Conservation (phyloP, 2,888 invertebrate genomes). For the Orthosia incerta region DNA sequence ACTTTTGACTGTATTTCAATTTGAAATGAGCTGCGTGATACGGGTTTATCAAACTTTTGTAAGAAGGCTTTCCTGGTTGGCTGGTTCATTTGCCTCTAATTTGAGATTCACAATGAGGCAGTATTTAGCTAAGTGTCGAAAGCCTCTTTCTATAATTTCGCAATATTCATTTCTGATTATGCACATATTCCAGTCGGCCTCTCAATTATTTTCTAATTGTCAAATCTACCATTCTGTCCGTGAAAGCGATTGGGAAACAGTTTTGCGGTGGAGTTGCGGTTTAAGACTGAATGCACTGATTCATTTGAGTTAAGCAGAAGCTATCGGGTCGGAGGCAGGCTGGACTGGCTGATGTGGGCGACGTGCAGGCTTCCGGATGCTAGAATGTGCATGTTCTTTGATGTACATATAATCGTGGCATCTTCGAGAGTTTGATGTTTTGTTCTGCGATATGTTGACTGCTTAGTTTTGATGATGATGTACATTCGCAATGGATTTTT, state of each 20-base stretch:
- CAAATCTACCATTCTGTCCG: slow-evolving; percentile 38
- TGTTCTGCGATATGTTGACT: background rate
- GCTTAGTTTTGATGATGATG: background rate
- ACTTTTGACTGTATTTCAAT: background rate
- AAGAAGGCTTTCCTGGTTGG: background rate
- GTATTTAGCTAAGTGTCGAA: background rate
- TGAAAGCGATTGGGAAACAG: slow-evolving; percentile 48
- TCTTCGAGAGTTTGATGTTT: slow-evolving; percentile 9
- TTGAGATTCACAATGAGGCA: background rate
- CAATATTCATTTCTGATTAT: slow-evolving; percentile 1
- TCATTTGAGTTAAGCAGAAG: slow-evolving; percentile 49
- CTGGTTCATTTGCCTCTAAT: background rate
- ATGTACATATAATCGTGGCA: background rate
- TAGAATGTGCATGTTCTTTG: background rate
- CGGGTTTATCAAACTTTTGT: background rate
- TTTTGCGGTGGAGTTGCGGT: slow-evolving; percentile 54
- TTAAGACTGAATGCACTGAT: slow-evolving; percentile 58
- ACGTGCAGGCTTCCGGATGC: slow-evolving; percentile 6
- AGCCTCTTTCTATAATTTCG: slow-evolving; percentile 16
- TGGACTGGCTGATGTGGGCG: slow-evolving; percentile 24
- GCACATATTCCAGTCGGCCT: slow-evolving; percentile 15
- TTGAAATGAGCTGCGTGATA: background rate
- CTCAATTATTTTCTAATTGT: slow-evolving; percentile 52
- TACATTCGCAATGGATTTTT: too few species aligned
- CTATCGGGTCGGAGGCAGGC: slow-evolving; percentile 35